Base-by-base conservation (phyloP, 2,113 vertebrate genomes). In the Callorhinus ursinus region DNA sequence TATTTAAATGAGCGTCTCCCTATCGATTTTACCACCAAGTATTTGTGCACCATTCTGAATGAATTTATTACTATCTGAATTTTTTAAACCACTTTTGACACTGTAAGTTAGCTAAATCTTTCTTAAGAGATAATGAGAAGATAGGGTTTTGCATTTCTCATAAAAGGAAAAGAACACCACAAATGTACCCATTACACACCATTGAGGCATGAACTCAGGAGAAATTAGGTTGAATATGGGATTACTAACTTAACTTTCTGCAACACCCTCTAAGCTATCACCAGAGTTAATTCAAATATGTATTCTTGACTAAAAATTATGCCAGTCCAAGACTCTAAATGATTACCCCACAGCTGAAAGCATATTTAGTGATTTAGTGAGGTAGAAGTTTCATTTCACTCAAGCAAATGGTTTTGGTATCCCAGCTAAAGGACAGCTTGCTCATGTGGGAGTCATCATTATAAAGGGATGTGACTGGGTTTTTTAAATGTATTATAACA, bases 281-380 rank as follows among this genome's bases (percentile, higher is more conserved):
- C 9, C 28, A 96, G 74, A 96, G 49, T 59, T 95, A 84, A 84
- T 92, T 95, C 79, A 92, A 96, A 83, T 76, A 97, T 79, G 93
- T 89, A 96, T 57, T 93, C 22, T 90, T 90, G 42, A 96, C 85
- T 95, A 93, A 97, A 97, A 97, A 93, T 95, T 96, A 95, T 42
- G 61, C n/a, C 85, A 93, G 57, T 84, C 53, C 28, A 82, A 93
- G 81, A 95, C 97, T 72, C 46, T 24, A 42, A 96, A 97, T 92
- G 63, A 97, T 90, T 71, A 93, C 7, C 31, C n/a, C 31, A 88
- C 5, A 89, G 46, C 42, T 77, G 24, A 93, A 95, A 91, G 36
- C 51, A 74, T 85, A 97, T 80, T 97, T 80, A 97, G 89, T 89
- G 91, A 97, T 82, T 61, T 77, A 18, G 74, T 94, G 61, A 96